A percentile compares a stretch with the other conserved stretches of the same genome.
phyloP scores from a whole-genome alignment of 2,888 invertebrate genomes.

The Adelognathus sp. region DNA sequence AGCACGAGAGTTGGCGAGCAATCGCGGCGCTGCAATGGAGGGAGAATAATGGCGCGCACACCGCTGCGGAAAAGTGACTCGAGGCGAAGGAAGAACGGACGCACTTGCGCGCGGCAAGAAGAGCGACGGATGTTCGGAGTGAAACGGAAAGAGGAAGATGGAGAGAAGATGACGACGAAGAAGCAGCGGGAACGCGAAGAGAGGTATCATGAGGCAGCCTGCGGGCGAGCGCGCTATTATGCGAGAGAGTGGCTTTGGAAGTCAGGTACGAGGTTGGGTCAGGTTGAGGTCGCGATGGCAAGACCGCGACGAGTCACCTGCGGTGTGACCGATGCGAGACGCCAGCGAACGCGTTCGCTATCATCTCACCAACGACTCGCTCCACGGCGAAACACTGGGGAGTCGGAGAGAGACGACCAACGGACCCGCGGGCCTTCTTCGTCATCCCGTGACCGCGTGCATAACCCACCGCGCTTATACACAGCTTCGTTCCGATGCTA shows the following conservation, averaged over 20 bases:
- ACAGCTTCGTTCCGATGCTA: conserved; percentile 64
- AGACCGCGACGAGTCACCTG: conserved; percentile 74
- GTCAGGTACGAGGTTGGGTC: conserved; percentile 72
- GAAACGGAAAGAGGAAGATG: background rate
- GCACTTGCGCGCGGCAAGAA: conserved; percentile 8
- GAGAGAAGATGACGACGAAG: conserved; percentile 19
- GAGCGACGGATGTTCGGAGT: background rate
- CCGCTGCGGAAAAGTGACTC: conserved; percentile 12
- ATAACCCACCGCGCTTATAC: conserved; percentile 16
- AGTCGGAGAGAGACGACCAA: conserved; percentile 21
- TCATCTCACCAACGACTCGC: conserved; percentile 66
- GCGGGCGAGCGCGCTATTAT: conserved; percentile 55
- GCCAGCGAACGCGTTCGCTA: conserved; percentile 68
- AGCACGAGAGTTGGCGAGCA: conserved; percentile 62
- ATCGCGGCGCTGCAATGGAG: conserved; percentile 48
- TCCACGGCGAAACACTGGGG: conserved; percentile 8
- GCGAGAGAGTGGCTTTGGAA: conserved; percentile 64
- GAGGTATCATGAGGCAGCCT: conserved; percentile 61
- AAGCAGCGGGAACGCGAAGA: conserved; percentile 57
- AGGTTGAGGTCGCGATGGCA: conserved; percentile 68
- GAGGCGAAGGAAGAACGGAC: background rate
- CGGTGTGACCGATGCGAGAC: conserved; percentile 74
- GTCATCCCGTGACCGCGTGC: conserved; percentile 64
- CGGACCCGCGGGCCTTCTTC: conserved; percentile 64
- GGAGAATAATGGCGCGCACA: conserved; percentile 45